Evolutionary conservation across 2,113 vertebrate species (phyloP), one percentile per base, ranked within the genome.

Genomic region (Sander vitreus): DNA sequence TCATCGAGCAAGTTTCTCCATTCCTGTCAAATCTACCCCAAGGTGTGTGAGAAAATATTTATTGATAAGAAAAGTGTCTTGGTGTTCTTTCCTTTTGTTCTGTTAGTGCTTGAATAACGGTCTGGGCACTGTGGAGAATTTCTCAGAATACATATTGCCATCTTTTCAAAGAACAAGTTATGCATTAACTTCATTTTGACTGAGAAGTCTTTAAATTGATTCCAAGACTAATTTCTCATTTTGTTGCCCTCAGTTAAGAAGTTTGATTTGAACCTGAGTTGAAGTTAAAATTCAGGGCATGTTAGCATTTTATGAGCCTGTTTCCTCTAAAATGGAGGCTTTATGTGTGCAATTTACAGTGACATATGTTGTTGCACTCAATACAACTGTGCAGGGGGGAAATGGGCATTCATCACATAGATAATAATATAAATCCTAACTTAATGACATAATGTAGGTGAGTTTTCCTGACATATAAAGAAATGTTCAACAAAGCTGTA

Each of bases 21-120:
- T 62, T 82, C 58, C 66, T 60, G 75, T 77, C 70, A 77, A 71
- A 48, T 66, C 15, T 85, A 64, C 53, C 51, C 75, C 59, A 51
- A 73, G 74, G 59, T 86, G 60, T 78, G 68, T 78, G 60, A 80
- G 74, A 76, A 89, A 88, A 86, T 83, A 84, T 81, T 91, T 73
- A 79, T 39, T 73, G 76, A 76, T 83, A 78, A 70, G 68, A 90
- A 62, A 81, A 67, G 63, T 83, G 55, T 62, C 60, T 85, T 53
- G 3, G 45, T 66, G n/a, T 80, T 86, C 57, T 66, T 33, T 45
- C 73, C 15, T 66, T 80, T 81, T 89, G 70, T 73, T 85, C 76
- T 68, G 55, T 71, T 58, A 59, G 74, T 53, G 63, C 66, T 88
- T 76, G 77, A 90, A 81, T 76, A 86, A 85, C 15, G 21, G 53